These are phyloP conservation scores for Aradophagus sp. DNA, from an alignment of 1,140 invertebrate genomes.

Conservation along the genomic window DNA sequence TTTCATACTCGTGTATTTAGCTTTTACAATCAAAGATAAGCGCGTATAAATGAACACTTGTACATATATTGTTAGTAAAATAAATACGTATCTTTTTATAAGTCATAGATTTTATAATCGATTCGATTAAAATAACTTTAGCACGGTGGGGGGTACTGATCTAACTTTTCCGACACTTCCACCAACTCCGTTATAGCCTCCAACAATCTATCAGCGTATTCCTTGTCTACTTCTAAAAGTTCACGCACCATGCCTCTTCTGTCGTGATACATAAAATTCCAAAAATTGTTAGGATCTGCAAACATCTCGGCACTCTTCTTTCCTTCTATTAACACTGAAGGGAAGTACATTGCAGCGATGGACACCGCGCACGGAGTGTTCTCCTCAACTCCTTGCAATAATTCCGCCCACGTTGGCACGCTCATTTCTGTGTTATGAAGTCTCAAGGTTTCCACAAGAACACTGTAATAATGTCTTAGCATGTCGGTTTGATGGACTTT, in stretches of 20 bases:
- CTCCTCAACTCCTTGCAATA: conserved; percentile 64
- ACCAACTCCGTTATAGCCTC: conserved; percentile 65
- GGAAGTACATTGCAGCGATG: conserved; percentile 62
- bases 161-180: conserved; percentile 58
- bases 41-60: too few species aligned
- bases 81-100: too few species aligned
- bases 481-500: conserved; percentile 58
- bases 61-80: too few species aligned
- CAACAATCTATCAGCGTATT: conserved; percentile 59
- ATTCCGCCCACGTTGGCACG: conserved; percentile 61
- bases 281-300: conserved; percentile 53
- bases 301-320: conserved; percentile 44
- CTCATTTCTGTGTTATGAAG: conserved; percentile 18
- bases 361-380: conserved; percentile 63
- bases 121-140: conserved; percentile 23
- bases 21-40: too few species aligned
- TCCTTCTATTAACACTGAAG: conserved; percentile 64
- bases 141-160: conserved; percentile 46
- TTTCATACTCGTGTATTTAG: too few species aligned
- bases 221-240: conserved; percentile 56
- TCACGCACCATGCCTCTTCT: conserved; percentile 52
- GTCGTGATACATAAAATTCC: conserved; percentile 57
- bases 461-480: conserved; percentile 66
- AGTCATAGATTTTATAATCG: too few species aligned
- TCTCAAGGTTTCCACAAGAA: conserved; percentile 56